phyloP scores from a whole-genome alignment of 2,888 invertebrate species.

The Drepanosiphum platanoidis region DNA sequence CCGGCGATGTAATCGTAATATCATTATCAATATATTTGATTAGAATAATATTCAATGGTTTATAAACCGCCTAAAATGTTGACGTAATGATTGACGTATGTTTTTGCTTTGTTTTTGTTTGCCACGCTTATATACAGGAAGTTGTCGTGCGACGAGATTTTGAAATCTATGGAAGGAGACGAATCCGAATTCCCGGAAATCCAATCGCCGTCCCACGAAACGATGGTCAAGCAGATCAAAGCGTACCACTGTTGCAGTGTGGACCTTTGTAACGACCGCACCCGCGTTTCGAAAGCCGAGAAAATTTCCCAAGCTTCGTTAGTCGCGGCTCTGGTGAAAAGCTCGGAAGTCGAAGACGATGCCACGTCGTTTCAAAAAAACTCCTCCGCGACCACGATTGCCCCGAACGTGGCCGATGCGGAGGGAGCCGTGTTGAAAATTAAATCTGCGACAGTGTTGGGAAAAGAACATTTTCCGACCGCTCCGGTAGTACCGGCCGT shows the following conservation, averaged over 20 bases:
- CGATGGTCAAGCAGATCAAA: not conserved
- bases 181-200: not conserved
- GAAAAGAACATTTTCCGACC: too few species aligned
- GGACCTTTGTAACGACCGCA: not conserved
- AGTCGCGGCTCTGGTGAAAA: not conserved
- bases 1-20: too few species aligned
- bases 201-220: not conserved
- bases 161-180: not conserved
- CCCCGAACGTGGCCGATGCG: too few species aligned
- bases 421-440: too few species aligned
- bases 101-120: not conserved
- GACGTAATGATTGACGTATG: not conserved
- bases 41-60: too few species aligned
- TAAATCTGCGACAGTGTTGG: too few species aligned
- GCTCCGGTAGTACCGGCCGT: too few species aligned
- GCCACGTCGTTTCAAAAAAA: too few species aligned
- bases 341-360: too few species aligned
- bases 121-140: not conserved
- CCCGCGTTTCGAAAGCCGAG: not conserved
- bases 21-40: too few species aligned
- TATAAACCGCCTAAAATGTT: too few species aligned
- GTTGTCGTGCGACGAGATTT: not conserved
- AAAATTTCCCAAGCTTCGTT: not conserved
- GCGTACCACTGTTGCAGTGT: not conserved
- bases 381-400: not conserved